Evolutionary conservation across 64 coral and sea anemone genomes (phyloP).

Genomic region (Acropora yongei): DNA sequence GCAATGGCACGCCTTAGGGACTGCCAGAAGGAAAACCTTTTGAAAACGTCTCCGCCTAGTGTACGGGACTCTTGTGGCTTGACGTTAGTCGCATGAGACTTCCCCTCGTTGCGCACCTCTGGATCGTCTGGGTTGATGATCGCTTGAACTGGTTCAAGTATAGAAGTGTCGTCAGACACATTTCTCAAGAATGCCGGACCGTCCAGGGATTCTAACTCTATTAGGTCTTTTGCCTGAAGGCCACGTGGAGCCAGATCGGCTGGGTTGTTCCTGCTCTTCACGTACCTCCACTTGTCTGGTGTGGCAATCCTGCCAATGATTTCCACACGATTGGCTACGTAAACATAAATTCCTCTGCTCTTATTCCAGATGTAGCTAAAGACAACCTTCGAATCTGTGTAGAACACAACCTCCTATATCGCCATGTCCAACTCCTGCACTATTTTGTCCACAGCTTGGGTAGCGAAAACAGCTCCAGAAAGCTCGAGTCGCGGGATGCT

Average conservation of each 20-base stretch:
- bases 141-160: too few relatives aligned
- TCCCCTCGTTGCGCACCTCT: constrained; percentile 27
- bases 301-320: constrained; percentile 30
- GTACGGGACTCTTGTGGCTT: constrained; percentile 6
- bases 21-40: constrained; percentile 6
- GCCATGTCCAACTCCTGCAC: background rate
- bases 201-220: constrained; percentile 22
- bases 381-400: background rate
- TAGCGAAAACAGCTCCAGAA: background rate
- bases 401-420: background rate
- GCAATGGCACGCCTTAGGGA: too few relatives aligned
- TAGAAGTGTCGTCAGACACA: too few relatives aligned
- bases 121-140: background rate
- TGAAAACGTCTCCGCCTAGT: constrained; percentile 37
- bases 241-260: constrained; percentile 37
- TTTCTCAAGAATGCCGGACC: constrained; percentile 50
- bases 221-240: background rate
- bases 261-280: constrained; percentile 39
- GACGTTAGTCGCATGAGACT: background rate
- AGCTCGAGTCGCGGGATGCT: background rate
- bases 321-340: constrained; percentile 52
- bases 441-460: background rate
- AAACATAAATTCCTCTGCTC: background rate
- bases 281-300: constrained; percentile 46
- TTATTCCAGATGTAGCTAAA: constrained; percentile 17